Percentiles rank a stretch among this genome's conserved stretches.
These are phyloP conservation scores for Rhinophrynus dorsalis DNA, from an alignment of 2,797 vertebrate genomes.

Conservation along the genomic window DNA sequence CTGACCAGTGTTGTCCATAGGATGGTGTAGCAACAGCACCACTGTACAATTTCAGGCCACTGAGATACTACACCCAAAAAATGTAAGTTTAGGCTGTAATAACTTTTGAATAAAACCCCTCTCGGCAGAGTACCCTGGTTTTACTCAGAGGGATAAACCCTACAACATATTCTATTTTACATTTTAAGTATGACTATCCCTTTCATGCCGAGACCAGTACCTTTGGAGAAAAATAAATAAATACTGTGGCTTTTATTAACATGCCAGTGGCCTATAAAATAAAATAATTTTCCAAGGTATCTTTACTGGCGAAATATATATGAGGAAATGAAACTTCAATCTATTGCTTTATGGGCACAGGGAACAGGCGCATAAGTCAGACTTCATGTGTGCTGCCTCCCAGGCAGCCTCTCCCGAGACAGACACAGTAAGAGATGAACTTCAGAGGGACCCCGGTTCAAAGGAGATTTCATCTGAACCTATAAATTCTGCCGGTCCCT, in stretches of 20 bases:
- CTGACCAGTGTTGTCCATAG: no score
- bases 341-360: constrained; percentile 51
- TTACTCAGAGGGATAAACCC: no score
- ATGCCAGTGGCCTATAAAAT: constrained; percentile 7
- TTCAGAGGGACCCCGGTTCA: not conserved
- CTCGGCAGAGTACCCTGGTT: no score
- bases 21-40: no score
- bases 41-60: no score
- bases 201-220: no score
- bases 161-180: no score
- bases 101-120: no score
- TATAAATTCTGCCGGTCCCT: not conserved
- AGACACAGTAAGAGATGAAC: not conserved
- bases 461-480: not conserved
- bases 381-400: constrained; percentile 35
- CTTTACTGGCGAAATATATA: constrained; percentile 37
- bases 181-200: no score
- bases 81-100: no score
- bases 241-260: constrained; percentile 29
- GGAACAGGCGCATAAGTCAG: constrained; percentile 59
- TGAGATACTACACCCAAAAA: no score
- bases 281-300: constrained; percentile 24
- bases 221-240: constrained; percentile 13
- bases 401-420: not conserved
- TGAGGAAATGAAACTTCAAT: constrained; percentile 54